Conservation (phyloP, 2,888 invertebrate genomes). For the Heliconius cydno region DNA sequence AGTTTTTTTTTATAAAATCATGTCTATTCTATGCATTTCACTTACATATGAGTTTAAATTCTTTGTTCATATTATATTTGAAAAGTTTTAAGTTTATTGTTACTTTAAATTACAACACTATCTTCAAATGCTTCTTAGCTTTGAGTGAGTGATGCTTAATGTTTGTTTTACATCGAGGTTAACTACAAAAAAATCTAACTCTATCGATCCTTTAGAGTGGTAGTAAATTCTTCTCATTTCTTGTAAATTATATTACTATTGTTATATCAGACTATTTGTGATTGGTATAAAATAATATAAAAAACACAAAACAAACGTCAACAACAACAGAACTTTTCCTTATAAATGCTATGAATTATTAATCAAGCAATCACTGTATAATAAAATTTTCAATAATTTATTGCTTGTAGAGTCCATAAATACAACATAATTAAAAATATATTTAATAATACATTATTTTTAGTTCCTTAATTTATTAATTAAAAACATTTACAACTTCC, state of each 20-base stretch:
- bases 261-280: background rate
- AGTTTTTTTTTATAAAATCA: too few species aligned
- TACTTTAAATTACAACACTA: constrained; percentile 8
- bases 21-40: background rate
- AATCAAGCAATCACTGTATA: background rate
- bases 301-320: too few species aligned
- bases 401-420: background rate
- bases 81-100: background rate
- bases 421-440: background rate
- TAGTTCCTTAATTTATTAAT: background rate
- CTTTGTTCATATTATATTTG: background rate
- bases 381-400: too few species aligned
- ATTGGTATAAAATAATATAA: background rate
- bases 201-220: background rate
- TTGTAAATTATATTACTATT: constrained; percentile 46
- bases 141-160: background rate
- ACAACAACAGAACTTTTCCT: too few species aligned
- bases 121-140: constrained; percentile 18
- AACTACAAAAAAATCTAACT: constrained; percentile 1
- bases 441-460: background rate
- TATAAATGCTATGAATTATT: background rate
- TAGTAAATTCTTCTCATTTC: constrained; percentile 41
- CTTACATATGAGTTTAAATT: background rate
- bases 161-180: constrained; percentile 9
- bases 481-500: background rate